These are phyloP conservation scores for Drosophila lacertosa DNA, from an alignment of 1,140 invertebrate genomes.

Conservation along the genomic window DNA sequence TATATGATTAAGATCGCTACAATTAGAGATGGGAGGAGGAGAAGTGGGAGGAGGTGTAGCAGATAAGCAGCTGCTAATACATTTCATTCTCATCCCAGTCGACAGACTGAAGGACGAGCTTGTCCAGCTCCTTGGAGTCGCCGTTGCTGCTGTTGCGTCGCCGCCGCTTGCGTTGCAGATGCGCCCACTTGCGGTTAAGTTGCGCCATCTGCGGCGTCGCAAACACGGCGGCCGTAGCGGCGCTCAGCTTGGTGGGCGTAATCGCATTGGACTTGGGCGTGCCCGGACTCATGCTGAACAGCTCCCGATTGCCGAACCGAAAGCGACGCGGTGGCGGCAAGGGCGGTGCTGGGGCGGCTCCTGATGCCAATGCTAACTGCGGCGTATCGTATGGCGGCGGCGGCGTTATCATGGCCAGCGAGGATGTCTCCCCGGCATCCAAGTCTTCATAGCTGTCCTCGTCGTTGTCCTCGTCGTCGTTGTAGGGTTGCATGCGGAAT, in stretches of 20 bases:
- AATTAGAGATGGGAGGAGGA: conserved; percentile 7
- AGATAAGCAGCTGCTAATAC: conserved; percentile 70
- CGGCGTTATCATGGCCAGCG: conserved; percentile 80
- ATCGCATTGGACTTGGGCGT: conserved; percentile 69
- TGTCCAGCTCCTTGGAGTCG: conserved; percentile 82
- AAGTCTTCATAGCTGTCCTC: conserved; percentile 34
- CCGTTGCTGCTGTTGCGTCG: conserved; percentile 81
- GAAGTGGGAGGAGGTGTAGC: neutral
- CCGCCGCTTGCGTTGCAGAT: conserved; percentile 68
- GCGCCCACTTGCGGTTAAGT: conserved; percentile 79
- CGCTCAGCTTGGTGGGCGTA: conserved; percentile 77
- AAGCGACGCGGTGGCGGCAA: conserved; percentile 71
- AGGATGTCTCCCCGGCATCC: conserved; percentile 67
- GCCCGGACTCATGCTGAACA: conserved; percentile 76
- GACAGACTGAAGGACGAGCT: conserved; percentile 80
- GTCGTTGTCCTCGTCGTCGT: conserved; percentile 26
- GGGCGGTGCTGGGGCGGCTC: conserved; percentile 1
- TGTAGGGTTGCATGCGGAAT: conserved; percentile 33
- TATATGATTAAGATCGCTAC: conserved; percentile 38
- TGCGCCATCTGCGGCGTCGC: conserved; percentile 78
- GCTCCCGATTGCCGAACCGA: conserved; percentile 75
- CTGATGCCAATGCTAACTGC: conserved; percentile 20
- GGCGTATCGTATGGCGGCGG: conserved; percentile 80
- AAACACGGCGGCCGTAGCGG: conserved; percentile 74
- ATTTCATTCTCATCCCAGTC: conserved; percentile 84